Base-by-base conservation (phyloP, 2,888 invertebrate species). In the Plemyria rubiginata region DNA sequence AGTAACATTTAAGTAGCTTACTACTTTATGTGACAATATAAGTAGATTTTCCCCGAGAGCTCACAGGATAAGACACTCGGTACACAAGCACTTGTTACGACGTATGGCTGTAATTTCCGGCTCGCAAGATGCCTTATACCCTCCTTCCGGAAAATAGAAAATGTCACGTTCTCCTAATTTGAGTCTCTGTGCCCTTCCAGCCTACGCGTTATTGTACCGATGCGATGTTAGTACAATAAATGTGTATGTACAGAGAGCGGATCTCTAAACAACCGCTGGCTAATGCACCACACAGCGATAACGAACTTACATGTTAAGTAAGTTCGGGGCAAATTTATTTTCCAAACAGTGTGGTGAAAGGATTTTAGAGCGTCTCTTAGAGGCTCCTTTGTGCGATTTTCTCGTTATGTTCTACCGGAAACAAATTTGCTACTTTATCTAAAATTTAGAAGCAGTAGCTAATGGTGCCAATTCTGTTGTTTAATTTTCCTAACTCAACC, bases 111-210 rank as follows among this genome's bases (percentile, higher is more conserved):
- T 50, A 52, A 52, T 55, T 61, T 61, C 55, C 55, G 61, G 59
- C 43, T 54, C 54, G 28, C 54, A 49, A 48, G 55, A 56, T 36
- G 43, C 51, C 60, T 51, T 55, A 51, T 61, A 50, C 54, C 48
- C 50, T 51, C 61, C 52, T 51, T 29, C 38, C 55, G 61, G 55
- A 32, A 46, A 60, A 54, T 60, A 54, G 54, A 32, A 54, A 54
- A 52, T 52, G 61, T 55, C 61, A 61, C 61, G 61, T 61, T 45
- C 50, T 36, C 51, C 52, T 55, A 61, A 61, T 61, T 55, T 40
- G 51, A 51, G 55, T 52, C 32, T 45, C 32, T 40, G 28, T 49
- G 54, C 38, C 54, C 36, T 54, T 38, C 54, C 11, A 53, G 51
- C 58, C 53, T 59, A 53, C 53, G 58, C 50, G 41, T 50, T 48